Evolutionary conservation across 2,113 vertebrate genomes (phyloP), one percentile per base, ranked within the genome.

Genomic region (Struthio camelus): DNA sequence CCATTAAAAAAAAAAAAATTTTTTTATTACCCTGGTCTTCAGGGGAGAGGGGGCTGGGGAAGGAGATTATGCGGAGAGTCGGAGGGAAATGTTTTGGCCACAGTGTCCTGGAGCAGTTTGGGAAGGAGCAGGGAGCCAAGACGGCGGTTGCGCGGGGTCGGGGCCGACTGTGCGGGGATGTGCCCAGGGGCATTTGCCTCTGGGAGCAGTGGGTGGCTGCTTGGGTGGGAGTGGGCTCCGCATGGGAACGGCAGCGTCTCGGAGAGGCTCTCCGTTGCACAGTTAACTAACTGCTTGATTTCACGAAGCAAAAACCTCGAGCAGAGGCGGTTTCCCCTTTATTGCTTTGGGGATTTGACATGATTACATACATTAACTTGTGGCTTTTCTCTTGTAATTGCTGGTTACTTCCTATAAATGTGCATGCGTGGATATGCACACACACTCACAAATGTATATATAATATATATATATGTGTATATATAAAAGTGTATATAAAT

Each of bases 361-460:
- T 87, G 90, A 97, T 95, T 93, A 95, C 38, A 87, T 64, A 83
- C 76, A 80, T 93, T 71, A 85, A 53, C 90, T 93, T 92, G 91
- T 79, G 94, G 96, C 51, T 95, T 95, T 93, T 81, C 95, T 72
- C 59, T 67, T 69, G 93, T 84, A 85, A 94, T 91, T 92, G 85
- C 86, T 89, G 62, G 92, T 90, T 89, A 10, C 40, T 23, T 73
- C 79, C 90, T n/a, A 6, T 62, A 85, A 91, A 83, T 65, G 59
- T 73, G 30, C 42, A 23, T 93, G 75, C 0, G 1, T 78, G 93
- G 90, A 78, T 90, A 38, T 22, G 32, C 8, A n/a, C 27, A n/a
- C 32, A 40, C 28, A 4, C 46, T 77, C 61, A 51, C 23, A 65
- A 6, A 23, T 27, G 30, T 38, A 61, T 54, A 86, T 80, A 53